Evolutionary conservation across 2,797 vertebrate genomes (phyloP), one percentile per base, ranked within the genome.

Genomic region (Gymnoscopelus braueri): DNA sequence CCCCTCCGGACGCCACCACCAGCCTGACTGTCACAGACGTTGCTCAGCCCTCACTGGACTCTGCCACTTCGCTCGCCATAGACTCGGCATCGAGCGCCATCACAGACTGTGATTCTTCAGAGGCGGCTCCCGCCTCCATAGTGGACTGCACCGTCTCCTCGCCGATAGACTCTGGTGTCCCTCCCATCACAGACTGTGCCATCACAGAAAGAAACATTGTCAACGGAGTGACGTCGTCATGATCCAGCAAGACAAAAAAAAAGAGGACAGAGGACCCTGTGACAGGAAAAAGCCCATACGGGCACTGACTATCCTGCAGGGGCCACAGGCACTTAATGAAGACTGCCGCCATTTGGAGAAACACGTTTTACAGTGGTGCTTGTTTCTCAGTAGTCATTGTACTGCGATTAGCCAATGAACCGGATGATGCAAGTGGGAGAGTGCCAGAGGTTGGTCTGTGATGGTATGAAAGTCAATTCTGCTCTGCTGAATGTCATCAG

Each of bases 191-290:
- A 63, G 91, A 91, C 0, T 93, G 93, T 0, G 88, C 90, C 54
- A 92, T 94, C 88, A 92, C 93, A 0, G 96, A 96, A 84, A 94
- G 90, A 51, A 87, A 92, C 91, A 92, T 93, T 10, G 91, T 94
- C 89, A 96, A 95, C 0, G 93, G 93, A 51, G 88, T 90, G 84
- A 90, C 92, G 49, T 92, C 91, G 0, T 95, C 95, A 75, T 96
- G 96, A 95, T 89, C 73, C 60, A 60, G 71, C 47, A 85, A 60
- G 23, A 80, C 68, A 74, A 74, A 44, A 44, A 44, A 44, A 44
- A 44, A 44, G 2, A 44, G 39, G 9, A 44, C 73, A 84, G 71
- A 58, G 63, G 72, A 48, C 10, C 19, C 72, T 62, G 71, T 86
- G 77, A 44, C 71, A 81, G 77, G 89, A 87, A 72, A 85, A 61